Evolutionary conservation across 2,888 invertebrate genomes (phyloP).

Genomic region (Cyrtodaria siliqua): DNA sequence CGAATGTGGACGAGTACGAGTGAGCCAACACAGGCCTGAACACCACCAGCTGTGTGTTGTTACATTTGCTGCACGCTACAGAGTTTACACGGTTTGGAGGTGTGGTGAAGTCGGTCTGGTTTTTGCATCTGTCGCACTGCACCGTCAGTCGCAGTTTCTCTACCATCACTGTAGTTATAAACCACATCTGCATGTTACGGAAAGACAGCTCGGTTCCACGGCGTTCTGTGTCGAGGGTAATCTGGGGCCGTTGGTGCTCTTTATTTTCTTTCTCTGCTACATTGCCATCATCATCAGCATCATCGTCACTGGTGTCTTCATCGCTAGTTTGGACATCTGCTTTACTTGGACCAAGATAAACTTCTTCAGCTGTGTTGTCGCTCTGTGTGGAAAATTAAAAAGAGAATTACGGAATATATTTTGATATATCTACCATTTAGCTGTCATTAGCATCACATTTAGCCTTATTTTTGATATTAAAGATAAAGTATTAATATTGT

Average conservation of each 20-base stretch:
- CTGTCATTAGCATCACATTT: no score
- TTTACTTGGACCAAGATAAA: no score
- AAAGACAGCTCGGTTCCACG: slow-evolving; percentile 84
- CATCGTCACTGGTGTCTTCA: slow-evolving; percentile 34
- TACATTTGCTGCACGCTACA: slow-evolving; percentile 82
- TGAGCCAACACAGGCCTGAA: slow-evolving; percentile 83
- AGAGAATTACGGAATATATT: no score
- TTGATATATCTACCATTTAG: no score
- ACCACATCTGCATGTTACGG: slow-evolving; percentile 80
- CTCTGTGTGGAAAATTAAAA: slow-evolving; percentile 5
- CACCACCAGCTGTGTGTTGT: slow-evolving; percentile 73
- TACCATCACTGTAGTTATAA: slow-evolving; percentile 79
- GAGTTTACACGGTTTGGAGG: slow-evolving; percentile 75
- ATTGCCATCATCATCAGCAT: slow-evolving; percentile 7
- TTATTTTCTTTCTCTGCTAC: slow-evolving; percentile 15
- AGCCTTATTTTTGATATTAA: no score
- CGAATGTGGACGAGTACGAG: slow-evolving; percentile 82
- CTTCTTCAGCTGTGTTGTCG: slow-evolving; percentile 1
- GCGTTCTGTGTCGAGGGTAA: slow-evolving; percentile 60
- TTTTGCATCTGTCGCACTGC: slow-evolving; percentile 81
- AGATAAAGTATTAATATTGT: no score
- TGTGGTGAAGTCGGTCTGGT: slow-evolving; percentile 77
- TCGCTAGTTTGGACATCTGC: neutral
- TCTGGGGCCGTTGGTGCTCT: slow-evolving; percentile 31
- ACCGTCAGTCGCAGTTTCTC: slow-evolving; percentile 78